phyloP scores from a whole-genome alignment of 2,888 invertebrate genomes.

The Trachelus troglodyta region DNA sequence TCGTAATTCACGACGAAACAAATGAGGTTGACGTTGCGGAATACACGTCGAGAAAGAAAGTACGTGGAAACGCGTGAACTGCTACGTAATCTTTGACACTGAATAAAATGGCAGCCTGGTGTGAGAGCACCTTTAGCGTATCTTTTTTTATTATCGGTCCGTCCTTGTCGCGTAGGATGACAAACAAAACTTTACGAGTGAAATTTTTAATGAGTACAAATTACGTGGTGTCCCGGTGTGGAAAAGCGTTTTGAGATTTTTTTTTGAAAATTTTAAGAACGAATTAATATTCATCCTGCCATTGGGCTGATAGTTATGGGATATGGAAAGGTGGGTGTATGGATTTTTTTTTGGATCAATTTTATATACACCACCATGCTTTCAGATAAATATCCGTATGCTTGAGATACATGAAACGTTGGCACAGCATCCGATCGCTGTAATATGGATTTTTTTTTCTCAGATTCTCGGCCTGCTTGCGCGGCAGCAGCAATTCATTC shows the following conservation, averaged over 20 bases:
- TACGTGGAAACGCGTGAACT: slow-evolving; percentile 9
- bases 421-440: slow-evolving; percentile 27
- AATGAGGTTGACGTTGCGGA: background rate
- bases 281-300: background rate
- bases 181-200: background rate
- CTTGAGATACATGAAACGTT: slow-evolving; percentile 3
- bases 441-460: background rate
- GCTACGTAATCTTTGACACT: slow-evolving; percentile 7
- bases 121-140: background rate
- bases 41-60: slow-evolving; percentile 9
- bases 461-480: slow-evolving; percentile 22
- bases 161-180: background rate
- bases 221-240: background rate
- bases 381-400: background rate
- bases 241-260: background rate
- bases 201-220: background rate
- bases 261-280: background rate
- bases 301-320: background rate
- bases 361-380: background rate
- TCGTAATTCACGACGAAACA: background rate
- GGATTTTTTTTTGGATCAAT: background rate
- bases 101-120: background rate
- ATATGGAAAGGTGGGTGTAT: background rate
- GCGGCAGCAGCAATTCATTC: slow-evolving; percentile 54
- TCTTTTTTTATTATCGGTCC: background rate